Conservation (phyloP, 2,888 invertebrate species). For the Ypsolopha sequella region DNA sequence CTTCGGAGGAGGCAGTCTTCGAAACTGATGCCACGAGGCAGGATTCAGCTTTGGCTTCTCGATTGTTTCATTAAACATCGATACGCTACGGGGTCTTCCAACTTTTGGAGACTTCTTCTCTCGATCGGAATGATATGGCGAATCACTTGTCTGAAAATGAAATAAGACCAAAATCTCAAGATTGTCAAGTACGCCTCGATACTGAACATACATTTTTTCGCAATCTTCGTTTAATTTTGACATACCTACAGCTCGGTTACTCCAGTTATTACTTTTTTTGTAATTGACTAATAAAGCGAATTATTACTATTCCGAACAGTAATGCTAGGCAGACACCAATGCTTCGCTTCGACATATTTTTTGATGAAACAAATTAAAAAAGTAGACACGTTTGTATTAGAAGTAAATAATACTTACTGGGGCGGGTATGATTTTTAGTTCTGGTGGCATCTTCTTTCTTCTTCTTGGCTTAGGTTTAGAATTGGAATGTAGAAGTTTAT, state of each 20-base stretch:
- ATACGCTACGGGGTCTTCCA: constrained; percentile 56
- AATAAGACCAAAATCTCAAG: neutral
- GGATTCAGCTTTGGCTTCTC: constrained; percentile 53
- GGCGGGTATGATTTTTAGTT: constrained; percentile 59
- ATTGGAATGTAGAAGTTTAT: constrained; percentile 46
- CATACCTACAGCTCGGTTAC: no score
- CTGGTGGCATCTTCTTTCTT: constrained; percentile 68
- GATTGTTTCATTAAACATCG: constrained; percentile 52
- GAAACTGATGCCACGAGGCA: constrained; percentile 64
- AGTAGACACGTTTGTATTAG: neutral
- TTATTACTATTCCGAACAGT: no score
- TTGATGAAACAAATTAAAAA: no score
- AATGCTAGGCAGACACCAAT: neutral
- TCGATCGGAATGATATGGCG: constrained; percentile 55
- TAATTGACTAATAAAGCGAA: no score
- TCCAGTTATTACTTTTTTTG: no score
- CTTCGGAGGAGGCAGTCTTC: constrained; percentile 58
- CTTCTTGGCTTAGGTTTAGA: constrained; percentile 46
- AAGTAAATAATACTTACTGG: constrained; percentile 30
- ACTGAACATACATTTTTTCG: no score
- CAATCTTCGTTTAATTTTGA: no score
- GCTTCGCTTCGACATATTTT: no score
- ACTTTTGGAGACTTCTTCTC: constrained; percentile 44
- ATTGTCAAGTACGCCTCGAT: neutral
- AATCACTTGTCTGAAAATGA: constrained; percentile 54